Conservation (phyloP, 2,888 invertebrate species). For the Sceliomorpha sp. region DNA sequence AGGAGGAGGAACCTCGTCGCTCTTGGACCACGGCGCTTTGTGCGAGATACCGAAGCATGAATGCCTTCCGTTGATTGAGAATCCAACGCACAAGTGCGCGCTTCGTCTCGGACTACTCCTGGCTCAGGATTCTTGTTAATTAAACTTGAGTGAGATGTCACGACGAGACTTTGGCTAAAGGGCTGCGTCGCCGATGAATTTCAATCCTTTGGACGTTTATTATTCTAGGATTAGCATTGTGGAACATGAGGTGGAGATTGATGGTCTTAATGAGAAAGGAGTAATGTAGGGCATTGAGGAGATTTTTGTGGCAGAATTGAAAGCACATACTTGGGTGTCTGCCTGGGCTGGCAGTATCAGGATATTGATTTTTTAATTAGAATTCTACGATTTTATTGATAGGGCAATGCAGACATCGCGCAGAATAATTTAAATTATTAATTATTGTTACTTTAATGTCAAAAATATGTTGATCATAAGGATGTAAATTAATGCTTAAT, state of each 20-base stretch:
- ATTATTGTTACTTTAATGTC: no score
- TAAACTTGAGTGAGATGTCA: constrained; percentile 78
- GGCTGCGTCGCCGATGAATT: constrained; percentile 35
- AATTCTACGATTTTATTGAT: no score
- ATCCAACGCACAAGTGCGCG: constrained; percentile 61
- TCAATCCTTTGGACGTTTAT: constrained; percentile 44
- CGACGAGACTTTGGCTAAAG: constrained; percentile 58
- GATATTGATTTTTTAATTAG: no score
- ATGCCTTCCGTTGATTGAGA: constrained; percentile 77
- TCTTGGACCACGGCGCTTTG: constrained; percentile 58
- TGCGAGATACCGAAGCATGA: constrained; percentile 64
- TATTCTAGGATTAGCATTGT: constrained; percentile 50
- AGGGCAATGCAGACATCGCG: no score
- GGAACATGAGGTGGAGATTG: constrained; percentile 41
- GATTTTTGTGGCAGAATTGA: no score
- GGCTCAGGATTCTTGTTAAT: constrained; percentile 73
- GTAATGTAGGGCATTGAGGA: no score
- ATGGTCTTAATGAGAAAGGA: constrained; percentile 34
- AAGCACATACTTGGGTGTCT: no score
- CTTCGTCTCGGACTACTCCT: constrained; percentile 56
- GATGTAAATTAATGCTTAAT: no score
- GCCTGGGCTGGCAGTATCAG: no score
- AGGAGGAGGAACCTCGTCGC: no score
- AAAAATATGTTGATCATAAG: no score
- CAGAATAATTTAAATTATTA: no score